Conservation (phyloP, 2,113 vertebrate genomes). For the Narcine bancroftii region DNA sequence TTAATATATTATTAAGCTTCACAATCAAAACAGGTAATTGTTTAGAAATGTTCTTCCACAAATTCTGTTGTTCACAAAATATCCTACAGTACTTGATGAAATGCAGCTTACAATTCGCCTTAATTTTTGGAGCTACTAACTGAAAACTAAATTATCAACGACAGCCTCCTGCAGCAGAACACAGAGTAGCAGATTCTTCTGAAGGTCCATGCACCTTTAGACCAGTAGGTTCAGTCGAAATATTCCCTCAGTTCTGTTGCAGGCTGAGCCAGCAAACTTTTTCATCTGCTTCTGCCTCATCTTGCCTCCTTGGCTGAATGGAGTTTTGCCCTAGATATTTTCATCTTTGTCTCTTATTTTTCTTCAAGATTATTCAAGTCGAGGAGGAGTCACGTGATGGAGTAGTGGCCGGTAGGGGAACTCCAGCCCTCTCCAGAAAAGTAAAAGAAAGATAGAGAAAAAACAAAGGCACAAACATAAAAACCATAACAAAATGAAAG, state of each 20-base stretch:
- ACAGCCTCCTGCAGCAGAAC: not conserved
- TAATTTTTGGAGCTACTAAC: not conserved
- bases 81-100: no score
- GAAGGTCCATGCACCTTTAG: not conserved
- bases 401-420: no score
- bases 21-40: not conserved
- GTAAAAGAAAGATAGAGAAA: no score
- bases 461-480: no score
- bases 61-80: not conserved
- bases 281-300: no score
- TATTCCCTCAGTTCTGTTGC: not conserved
- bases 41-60: not conserved
- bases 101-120: not conserved
- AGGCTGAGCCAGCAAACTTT: not conserved
- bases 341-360: no score
- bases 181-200: not conserved
- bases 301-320: no score
- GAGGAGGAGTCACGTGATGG: no score
- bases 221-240: not conserved
- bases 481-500: no score
- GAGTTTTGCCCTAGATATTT: no score
- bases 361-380: no score
- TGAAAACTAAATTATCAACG: not conserved
- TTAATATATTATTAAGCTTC: not conserved
- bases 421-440: no score